phyloP scores from a whole-genome alignment of 2,113 vertebrate genomes.

The Pterocles burchelli region DNA sequence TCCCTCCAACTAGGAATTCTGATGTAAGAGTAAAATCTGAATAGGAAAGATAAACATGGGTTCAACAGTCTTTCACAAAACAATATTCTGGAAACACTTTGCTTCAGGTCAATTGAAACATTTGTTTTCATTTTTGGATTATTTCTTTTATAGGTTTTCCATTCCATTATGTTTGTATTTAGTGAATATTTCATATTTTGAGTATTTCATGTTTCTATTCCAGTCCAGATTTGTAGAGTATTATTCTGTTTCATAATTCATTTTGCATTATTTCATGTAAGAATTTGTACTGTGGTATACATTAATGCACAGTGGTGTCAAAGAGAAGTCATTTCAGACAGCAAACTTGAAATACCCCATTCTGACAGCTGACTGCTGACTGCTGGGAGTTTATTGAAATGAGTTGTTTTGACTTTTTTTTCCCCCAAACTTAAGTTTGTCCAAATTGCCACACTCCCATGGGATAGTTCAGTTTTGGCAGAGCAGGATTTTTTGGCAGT shows the following conservation, averaged over 20 bases:
- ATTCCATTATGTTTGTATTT: not conserved
- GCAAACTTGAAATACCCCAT: not conserved
- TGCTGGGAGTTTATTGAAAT: conserved; percentile 15
- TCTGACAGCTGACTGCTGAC: conserved; percentile 33
- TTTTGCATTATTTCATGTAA: not conserved
- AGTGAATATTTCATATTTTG: not conserved
- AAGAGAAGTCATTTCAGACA: conserved; percentile 18
- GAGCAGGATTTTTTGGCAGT: not conserved
- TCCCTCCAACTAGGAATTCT: not conserved
- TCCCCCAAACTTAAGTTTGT: not conserved
- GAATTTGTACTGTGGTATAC: not conserved
- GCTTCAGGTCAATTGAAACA: not conserved
- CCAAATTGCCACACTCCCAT: not conserved
- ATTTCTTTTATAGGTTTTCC: not conserved
- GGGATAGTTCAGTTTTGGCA: not conserved
- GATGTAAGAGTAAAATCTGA: not conserved
- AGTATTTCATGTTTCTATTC: not conserved
- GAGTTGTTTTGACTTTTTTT: not conserved
- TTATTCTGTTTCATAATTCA: not conserved
- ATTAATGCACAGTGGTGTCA: not conserved
- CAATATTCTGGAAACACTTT: not conserved
- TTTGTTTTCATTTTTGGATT: not conserved
- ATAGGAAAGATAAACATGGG: not conserved
- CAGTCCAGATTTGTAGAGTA: not conserved
- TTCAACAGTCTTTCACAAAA: not conserved